A percentile compares a stretch with the other conserved stretches of the same genome.
Conservation (phyloP, 2,888 invertebrate genomes). For the Eristalis tenax region DNA sequence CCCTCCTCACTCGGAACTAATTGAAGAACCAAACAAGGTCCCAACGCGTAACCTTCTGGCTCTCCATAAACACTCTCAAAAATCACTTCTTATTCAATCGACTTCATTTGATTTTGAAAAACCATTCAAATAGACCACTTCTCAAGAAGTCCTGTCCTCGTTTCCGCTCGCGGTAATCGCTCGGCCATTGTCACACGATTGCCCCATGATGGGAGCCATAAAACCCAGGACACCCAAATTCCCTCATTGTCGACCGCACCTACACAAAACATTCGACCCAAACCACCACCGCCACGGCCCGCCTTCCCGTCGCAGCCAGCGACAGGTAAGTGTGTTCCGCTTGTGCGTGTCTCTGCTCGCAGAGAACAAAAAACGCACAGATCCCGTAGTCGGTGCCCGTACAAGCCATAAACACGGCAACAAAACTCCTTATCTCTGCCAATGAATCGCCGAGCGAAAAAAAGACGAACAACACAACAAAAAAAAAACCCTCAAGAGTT, state of each 20-base stretch:
- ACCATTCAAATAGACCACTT: neutral
- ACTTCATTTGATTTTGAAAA: no score
- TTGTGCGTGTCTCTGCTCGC: neutral
- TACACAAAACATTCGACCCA: neutral
- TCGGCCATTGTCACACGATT: neutral
- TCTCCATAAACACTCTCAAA: neutral
- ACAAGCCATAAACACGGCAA: constrained; percentile 64
- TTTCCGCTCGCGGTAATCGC: neutral
- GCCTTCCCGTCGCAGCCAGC: no score
- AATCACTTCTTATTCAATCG: neutral
- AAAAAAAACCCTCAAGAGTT: constrained; percentile 48
- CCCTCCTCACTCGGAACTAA: neutral
- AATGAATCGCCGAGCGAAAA: constrained; percentile 44
- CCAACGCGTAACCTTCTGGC: neutral
- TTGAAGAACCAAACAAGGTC: neutral
- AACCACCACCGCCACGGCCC: neutral
- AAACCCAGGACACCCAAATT: neutral
- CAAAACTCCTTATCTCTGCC: constrained; percentile 56
- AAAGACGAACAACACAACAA: neutral
- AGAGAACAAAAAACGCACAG: neutral
- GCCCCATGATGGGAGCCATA: neutral
- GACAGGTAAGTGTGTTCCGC: neutral
- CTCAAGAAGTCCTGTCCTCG: neutral
- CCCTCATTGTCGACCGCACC: neutral
- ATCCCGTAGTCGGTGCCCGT: constrained; percentile 34